Percentiles rank a stretch among this genome's conserved stretches.
Conservation (phyloP, 1,140 invertebrate genomes). For the Stegodyphus mimosarum region DNA sequence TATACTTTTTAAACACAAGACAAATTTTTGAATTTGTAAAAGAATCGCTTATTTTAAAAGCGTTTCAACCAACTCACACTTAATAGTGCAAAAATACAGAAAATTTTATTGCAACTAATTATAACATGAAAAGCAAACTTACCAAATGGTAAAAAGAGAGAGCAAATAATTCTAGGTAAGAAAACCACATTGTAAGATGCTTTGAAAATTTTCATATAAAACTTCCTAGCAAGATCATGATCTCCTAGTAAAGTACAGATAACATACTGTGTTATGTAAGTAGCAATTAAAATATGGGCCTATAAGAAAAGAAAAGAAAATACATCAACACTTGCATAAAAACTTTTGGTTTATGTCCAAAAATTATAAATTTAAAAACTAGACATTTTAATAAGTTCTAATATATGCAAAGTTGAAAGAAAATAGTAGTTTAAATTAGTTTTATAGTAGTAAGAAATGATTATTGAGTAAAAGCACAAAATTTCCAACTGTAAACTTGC, state of each 20-base stretch:
- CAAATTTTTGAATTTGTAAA: too few relatives aligned
- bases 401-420: not conserved
- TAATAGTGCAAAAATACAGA: too few relatives aligned
- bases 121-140: conserved; percentile 2
- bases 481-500: not conserved
- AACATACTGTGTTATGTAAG: conserved; percentile 25
- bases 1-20: too few relatives aligned
- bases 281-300: conserved; percentile 21
- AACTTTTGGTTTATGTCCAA: not conserved
- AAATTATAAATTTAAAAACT: not conserved
- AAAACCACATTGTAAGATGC: not conserved
- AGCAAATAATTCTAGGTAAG: conserved; percentile 15
- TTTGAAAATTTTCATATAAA: conserved; percentile 28
- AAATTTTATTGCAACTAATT: not conserved
- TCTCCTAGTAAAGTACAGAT: not conserved
- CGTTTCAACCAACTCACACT: too few relatives aligned
- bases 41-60: too few relatives aligned
- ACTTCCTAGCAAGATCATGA: not conserved
- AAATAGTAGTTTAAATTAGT: not conserved
- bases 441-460: not conserved
- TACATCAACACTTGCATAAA: not conserved
- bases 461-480: not conserved
- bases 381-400: not conserved
- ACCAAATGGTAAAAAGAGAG: conserved; percentile 20
- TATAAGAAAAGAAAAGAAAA: conserved; percentile 12